A percentile compares a stretch with the other conserved stretches of the same genome.
These are phyloP conservation scores for Urocynchramus pylzowi DNA, from an alignment of 2,113 vertebrate genomes.

Conservation along the genomic window DNA sequence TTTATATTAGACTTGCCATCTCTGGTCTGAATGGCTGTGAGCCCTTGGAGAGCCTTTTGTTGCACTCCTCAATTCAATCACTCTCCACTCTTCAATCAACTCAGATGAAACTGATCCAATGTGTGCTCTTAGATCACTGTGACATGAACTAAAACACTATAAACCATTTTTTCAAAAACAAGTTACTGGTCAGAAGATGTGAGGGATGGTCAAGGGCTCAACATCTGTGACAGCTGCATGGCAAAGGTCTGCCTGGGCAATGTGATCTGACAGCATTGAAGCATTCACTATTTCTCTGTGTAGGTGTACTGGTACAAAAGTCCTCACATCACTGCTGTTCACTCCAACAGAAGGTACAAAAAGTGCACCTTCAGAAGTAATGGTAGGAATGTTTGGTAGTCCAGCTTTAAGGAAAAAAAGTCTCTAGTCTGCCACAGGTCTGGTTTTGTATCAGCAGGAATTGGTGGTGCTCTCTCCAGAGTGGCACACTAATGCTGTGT, in stretches of 20 bases:
- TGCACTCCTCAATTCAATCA: background rate
- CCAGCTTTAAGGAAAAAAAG: background rate
- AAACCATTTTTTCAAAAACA: background rate
- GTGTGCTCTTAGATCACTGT: background rate
- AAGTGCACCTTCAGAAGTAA: background rate
- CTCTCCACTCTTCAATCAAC: background rate
- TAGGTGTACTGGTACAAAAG: background rate
- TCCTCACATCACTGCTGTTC: background rate
- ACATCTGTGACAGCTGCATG: background rate
- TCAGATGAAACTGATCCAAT: background rate
- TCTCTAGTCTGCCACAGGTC: background rate
- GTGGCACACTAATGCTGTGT: background rate
- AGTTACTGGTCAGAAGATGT: background rate
- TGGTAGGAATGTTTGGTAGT: background rate
- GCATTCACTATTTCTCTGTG: background rate
- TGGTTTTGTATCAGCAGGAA: background rate
- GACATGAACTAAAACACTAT: background rate
- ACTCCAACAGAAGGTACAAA: background rate
- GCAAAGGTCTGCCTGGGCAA: background rate
- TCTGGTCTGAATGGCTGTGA: background rate
- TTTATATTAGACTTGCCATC: background rate
- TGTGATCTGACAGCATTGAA: accelerated
- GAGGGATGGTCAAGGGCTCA: background rate
- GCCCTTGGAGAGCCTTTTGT: background rate
- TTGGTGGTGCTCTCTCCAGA: background rate